Conservation (phyloP, 2,113 vertebrate species). For the Hystrix brachyura region DNA sequence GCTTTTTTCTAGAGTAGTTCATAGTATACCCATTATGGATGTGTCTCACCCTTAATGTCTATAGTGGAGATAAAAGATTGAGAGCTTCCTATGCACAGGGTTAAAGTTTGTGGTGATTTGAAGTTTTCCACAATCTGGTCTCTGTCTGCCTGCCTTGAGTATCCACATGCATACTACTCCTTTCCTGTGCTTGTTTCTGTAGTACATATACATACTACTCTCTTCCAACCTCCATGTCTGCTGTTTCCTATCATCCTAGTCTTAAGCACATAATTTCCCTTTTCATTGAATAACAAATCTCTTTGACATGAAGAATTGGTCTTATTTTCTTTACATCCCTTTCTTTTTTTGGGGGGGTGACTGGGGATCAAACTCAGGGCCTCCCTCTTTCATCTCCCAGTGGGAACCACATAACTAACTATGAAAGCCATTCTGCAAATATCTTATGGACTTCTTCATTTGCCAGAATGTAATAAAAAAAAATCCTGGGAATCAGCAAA, state of each 20-base stretch:
- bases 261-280: constrained; percentile 20
- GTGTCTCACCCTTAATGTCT: not conserved
- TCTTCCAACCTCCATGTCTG: not conserved
- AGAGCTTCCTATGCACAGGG: not conserved
- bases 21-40: not conserved
- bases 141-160: not conserved
- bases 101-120: not conserved
- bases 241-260: not conserved
- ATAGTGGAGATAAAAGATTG: not conserved
- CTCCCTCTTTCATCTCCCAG: not conserved
- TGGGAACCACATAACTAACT: not conserved
- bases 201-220: not conserved
- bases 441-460: constrained; percentile 29
- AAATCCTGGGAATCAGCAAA: not conserved
- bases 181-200: not conserved
- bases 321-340: constrained; percentile 9
- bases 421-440: constrained; percentile 40
- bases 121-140: not conserved
- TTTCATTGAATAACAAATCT: not conserved
- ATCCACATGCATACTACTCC: not conserved
- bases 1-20: not conserved
- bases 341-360: not conserved
- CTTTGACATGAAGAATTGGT: not conserved
- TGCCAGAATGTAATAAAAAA: constrained; percentile 18
- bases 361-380: too few species aligned